These are phyloP conservation scores for Diabrotica virgifera DNA, from an alignment of 1,140 invertebrate species.

Conservation along the genomic window DNA sequence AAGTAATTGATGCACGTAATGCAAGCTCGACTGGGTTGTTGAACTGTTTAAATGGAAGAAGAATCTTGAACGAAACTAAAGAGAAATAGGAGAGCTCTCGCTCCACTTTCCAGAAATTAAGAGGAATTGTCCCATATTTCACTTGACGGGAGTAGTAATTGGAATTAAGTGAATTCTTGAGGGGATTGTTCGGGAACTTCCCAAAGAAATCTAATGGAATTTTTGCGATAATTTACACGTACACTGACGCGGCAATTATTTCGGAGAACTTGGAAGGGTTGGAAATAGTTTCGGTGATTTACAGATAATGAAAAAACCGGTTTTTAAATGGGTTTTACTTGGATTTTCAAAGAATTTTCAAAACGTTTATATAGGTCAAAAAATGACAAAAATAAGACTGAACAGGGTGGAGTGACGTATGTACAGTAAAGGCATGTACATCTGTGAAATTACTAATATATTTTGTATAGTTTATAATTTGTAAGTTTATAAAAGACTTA, in stretches of 20 bases:
- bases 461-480: no score
- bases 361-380: no score
- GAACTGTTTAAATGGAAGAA: not conserved
- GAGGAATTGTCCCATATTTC: slow-evolving; percentile 12
- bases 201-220: not conserved
- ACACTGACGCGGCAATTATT: not conserved
- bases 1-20: not conserved
- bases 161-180: slow-evolving; percentile 12
- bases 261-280: not conserved
- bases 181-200: slow-evolving; percentile 3
- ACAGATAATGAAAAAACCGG: not conserved
- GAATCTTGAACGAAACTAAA: not conserved
- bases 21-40: not conserved
- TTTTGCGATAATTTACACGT: not conserved
- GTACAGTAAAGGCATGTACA: no score
- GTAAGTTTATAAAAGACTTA: no score
- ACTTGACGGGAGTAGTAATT: slow-evolving; percentile 8
- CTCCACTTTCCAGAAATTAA: slow-evolving; percentile 6
- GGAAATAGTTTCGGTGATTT: not conserved
- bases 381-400: no score
- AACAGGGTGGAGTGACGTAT: no score
- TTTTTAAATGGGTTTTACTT: no score
- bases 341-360: no score
- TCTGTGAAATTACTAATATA: no score
- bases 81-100: not conserved